These are phyloP conservation scores for Lates japonicus DNA, from an alignment of 2,797 vertebrate species.

Conservation along the genomic window DNA sequence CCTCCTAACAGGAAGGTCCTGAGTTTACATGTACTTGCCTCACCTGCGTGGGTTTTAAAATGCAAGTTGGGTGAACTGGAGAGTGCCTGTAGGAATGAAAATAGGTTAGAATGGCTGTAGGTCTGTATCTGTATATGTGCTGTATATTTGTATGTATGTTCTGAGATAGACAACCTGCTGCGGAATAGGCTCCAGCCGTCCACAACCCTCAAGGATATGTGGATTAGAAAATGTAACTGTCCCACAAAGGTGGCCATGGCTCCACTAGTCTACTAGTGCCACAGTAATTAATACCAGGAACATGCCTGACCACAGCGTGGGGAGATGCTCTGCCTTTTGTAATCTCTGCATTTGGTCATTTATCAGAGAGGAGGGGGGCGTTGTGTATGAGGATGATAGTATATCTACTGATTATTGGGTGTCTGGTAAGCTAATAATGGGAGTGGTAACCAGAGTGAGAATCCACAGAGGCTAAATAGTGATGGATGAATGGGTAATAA, in stretches of 20 bases:
- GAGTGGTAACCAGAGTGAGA: constrained; percentile 32
- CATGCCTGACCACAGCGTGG: not conserved
- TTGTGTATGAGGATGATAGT: not conserved
- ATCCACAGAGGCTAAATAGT: constrained; percentile 39
- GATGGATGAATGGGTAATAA: constrained; percentile 67
- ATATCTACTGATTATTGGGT: constrained; percentile 31
- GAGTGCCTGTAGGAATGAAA: not conserved
- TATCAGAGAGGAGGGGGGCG: constrained; percentile 1
- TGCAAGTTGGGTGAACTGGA: not conserved
- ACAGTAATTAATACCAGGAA: not conserved
- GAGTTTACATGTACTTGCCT: not conserved
- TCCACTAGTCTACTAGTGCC: not conserved
- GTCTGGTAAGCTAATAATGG: constrained; percentile 34
- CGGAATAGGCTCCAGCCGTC: not conserved
- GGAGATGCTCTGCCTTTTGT: not conserved
- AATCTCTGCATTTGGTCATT: constrained; percentile 6
- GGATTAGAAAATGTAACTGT: not conserved
- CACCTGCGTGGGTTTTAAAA: not conserved
- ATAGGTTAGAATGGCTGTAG: not conserved
- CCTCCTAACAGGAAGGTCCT: not conserved
- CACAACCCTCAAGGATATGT: not conserved
- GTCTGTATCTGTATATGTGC: not conserved
- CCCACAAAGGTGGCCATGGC: not conserved
- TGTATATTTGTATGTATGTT: not conserved
- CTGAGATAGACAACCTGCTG: too few relatives aligned